Evolutionary conservation across 2,113 vertebrate species (phyloP), one percentile per base, ranked within the genome.

Genomic region (Calyptomena viridis): DNA sequence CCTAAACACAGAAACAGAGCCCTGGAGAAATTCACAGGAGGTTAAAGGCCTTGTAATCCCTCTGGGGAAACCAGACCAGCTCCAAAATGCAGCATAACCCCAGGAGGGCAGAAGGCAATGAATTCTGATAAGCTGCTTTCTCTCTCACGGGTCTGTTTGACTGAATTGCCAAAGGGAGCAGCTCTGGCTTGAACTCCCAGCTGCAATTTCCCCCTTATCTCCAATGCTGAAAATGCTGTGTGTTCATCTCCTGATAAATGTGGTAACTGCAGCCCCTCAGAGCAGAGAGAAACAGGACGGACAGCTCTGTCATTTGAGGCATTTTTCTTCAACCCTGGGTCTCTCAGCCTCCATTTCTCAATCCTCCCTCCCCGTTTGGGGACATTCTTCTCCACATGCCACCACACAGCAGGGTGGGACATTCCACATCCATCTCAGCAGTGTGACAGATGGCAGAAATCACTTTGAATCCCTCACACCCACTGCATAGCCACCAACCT

Each of bases 381-480:
- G 55, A 47, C 4, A 3, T 59, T 53, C 16, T 64, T 31, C 62
- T 75, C 20, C 21, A 2, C 14, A 2, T 46, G 67, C 56, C n/a
- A 19, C 22, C 62, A 37, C 25, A 14, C 50, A 25, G 67, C 0
- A 1, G 49, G 28, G 9, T 33, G 39, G 42, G n/a, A 49, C 0
- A 0, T 15, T 58, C 44, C 2, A 1, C 14, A 5, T 28, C 35
- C 28, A 27, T 16, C 31, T 66, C 55, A 74, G 80, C 44, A 44
- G 33, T 24, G 40, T 28, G 40, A 33, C 16, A 69, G 64, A 27
- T 6, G 53, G 33, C 58, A 28, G 56, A 37, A 89, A 71, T 33
- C 49, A 16, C 53, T 24, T 58, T 13, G 49, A 33, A 37, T 44
- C 56, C 47, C n/a, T 77, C 12, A 3, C 21, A 37, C 22, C 20